Evolutionary conservation across 2,888 invertebrate genomes (phyloP), one percentile per base, ranked within the genome.

Genomic region (Cantharis flavilabris): DNA sequence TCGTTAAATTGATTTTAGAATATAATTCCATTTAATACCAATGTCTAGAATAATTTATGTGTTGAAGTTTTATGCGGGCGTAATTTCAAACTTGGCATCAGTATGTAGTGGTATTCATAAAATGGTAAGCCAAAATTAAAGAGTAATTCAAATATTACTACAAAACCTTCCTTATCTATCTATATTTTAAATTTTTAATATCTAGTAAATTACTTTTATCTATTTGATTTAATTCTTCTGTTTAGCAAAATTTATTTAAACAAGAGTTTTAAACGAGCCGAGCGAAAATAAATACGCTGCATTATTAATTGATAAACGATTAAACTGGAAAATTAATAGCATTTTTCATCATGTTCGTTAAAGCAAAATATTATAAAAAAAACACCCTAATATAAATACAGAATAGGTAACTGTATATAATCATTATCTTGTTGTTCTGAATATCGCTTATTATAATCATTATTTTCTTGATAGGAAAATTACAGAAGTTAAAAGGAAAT

Each of bases 1-100:
- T 67, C 76, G 80, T 77, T 79, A 79, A 80, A 76, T 76, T 76
- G 76, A 76, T 76, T 76, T 76, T 63, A 62, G 76, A 72, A 72
- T 76, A 69, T 76, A 76, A 76, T 76, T 72, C 76, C 26, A 72
- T 76, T 76, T 72, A 76, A 76, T 76, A 72, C 71, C 76, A 33
- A 71, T 69, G 71, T 72, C 72, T 65, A 63, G 72, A 72, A 72
- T 69, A 76, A 72, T 76, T 76, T 76, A 71, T 76, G 63, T 70
- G 62, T 76, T 26, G 62, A 18, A 33, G 62, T 76, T 76, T 76
- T 76, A 72, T 72, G 49, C 72, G 23, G 65, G 33, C 18, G 64
- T 30, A 70, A 70, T 33, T 33, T 70, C 65, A 23, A 67, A 67
- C 26, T 16, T 18, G 26, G 65, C 65, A 14, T 23, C 23, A 67